Evolutionary conservation across 2,888 invertebrate species (phyloP).

Genomic region (Leuctra nigra): DNA sequence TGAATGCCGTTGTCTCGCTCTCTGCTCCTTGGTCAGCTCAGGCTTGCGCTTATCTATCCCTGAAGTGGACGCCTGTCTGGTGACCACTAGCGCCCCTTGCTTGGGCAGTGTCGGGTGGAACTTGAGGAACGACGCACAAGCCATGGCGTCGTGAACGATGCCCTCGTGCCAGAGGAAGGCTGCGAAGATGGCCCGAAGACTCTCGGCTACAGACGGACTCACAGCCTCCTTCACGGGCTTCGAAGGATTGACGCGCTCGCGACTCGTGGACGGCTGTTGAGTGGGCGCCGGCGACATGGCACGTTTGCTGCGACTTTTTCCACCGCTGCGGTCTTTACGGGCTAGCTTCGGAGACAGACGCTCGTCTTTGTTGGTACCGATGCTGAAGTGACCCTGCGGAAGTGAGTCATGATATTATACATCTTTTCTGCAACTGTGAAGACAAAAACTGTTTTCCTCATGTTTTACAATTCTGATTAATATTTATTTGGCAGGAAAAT

Average conservation of each 20-base stretch:
- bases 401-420: too few relatives aligned
- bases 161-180: slow-evolving; percentile 97
- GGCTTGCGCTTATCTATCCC: slow-evolving; percentile 42
- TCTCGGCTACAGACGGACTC: slow-evolving; percentile 87
- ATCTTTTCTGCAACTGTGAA: too few relatives aligned
- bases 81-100: slow-evolving; percentile 67
- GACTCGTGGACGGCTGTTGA: slow-evolving; percentile 37
- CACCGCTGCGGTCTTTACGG: slow-evolving; percentile 48
- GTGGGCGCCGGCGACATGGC: slow-evolving; percentile 41
- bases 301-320: slow-evolving; percentile 35
- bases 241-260: slow-evolving; percentile 35
- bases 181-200: slow-evolving; percentile 90
- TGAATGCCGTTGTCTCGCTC: slow-evolving; percentile 73
- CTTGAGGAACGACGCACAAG: slow-evolving; percentile 92
- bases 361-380: slow-evolving; percentile 48
- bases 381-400: slow-evolving; percentile 55
- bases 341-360: slow-evolving; percentile 48
- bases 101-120: slow-evolving; percentile 85
- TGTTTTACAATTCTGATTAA: too few relatives aligned
- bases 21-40: slow-evolving; percentile 51
- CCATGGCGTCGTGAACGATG: slow-evolving; percentile 96
- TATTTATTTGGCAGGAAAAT: too few relatives aligned
- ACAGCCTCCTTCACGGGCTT: slow-evolving; percentile 44
- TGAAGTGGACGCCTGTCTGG: slow-evolving; percentile 41
- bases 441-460: too few relatives aligned